Evolutionary conservation across 1,140 invertebrate genomes (phyloP).

Genomic region (Helicorthomorpha holstii): DNA sequence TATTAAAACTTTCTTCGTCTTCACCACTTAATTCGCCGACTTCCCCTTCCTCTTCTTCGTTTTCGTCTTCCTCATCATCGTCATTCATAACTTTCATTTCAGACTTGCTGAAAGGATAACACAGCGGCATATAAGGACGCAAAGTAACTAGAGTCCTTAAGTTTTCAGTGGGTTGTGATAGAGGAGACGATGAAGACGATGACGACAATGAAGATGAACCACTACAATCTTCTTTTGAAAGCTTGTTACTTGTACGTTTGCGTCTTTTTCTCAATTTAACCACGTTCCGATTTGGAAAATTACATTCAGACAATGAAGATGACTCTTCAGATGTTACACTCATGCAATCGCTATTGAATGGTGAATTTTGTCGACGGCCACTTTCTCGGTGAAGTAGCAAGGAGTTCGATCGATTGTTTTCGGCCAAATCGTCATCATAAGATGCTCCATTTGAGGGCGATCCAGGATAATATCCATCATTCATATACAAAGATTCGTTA

Average conservation of each 20-base stretch:
- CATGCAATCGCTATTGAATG: slow-evolving; percentile 31
- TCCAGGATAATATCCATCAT: no score
- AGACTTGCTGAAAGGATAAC: slow-evolving; percentile 10
- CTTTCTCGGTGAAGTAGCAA: slow-evolving; percentile 8
- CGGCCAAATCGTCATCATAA: neutral
- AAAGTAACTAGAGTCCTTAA: slow-evolving; percentile 18
- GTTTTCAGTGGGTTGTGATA: neutral
- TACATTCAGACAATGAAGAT: slow-evolving; percentile 50
- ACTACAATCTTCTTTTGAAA: no score
- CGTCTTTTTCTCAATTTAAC: slow-evolving; percentile 73
- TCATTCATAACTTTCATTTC: neutral
- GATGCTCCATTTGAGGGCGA: no score
- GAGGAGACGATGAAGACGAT: slow-evolving; percentile 3
- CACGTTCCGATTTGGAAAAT: slow-evolving; percentile 49
- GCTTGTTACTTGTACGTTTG: no score
- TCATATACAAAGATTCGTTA: no score
- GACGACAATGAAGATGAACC: neutral
- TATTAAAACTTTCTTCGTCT: neutral
- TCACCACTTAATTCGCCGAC: neutral
- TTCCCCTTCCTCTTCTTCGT: neutral
- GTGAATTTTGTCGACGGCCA: slow-evolving; percentile 5
- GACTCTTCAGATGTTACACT: slow-evolving; percentile 59
- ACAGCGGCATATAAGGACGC: slow-evolving; percentile 24
- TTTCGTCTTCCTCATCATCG: neutral
- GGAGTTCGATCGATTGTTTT: neutral